Base-by-base conservation (phyloP, 2,113 vertebrate genomes). In the Tylochromis polylepis region DNA sequence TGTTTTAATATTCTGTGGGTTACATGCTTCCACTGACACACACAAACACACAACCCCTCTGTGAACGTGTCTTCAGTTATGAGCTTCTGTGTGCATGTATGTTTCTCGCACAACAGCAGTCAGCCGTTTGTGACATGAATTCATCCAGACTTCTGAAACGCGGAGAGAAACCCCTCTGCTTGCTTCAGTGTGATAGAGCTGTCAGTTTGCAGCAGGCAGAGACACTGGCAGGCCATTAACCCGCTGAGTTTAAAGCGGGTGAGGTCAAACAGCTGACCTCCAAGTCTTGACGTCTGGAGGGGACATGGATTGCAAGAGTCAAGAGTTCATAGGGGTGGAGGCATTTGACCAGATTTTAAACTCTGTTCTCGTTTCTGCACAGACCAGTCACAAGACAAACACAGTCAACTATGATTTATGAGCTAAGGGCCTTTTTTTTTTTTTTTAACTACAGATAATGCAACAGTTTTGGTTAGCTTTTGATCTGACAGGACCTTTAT, bases 161-260 rank as follows among this genome's bases (percentile, higher is more conserved):
- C 79, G 88, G 84, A 88, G 41, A 24, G 11, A 75, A 43, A 6
- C 51, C 60, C 87, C 62, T 79, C 70, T 58, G 57, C 38, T 83
- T 51, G 31, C 36, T 83, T 58, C 43, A 34, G 93, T 83, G 85
- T 82, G 84, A 89, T 87, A 75, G 92, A 93, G 91, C 93, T 92
- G 95, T 96, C 95, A 96, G 58, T 86, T 62, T 87, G 81, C 84
- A 88, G 91, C 89, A 94, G 79, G 82, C 88, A 41, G 87, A 83
- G 92, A 93, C 94, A 94, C 87, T 90, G 91, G 86, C 92, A 94
- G 91, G 91, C 92, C 91, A 95, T 96, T 96, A 96, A 90, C 79
- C 82, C 15, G 16, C 88, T 92, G 87, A 92, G 89, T 91, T 27
- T 79, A 70, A 93, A 93, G 90, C 72, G 79, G 85, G 80, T 15